These are phyloP conservation scores for Ferrisia virgata DNA, from an alignment of 2,888 invertebrate species.

Conservation along the genomic window DNA sequence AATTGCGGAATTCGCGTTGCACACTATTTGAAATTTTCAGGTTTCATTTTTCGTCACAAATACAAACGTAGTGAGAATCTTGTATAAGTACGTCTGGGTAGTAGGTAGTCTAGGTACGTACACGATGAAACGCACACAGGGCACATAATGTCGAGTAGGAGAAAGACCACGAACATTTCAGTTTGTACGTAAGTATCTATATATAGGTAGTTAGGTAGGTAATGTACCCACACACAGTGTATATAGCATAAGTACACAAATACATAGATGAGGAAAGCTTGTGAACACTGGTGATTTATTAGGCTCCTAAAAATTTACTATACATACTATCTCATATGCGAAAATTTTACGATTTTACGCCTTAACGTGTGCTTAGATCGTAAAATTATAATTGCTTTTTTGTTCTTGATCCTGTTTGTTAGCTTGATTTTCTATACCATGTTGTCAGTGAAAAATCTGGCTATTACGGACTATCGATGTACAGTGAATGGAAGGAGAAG, in stretches of 20 bases:
- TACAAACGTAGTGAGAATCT: too few relatives aligned
- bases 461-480: too few relatives aligned
- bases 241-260: background rate
- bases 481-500: too few relatives aligned
- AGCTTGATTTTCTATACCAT: too few relatives aligned
- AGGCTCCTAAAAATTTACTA: background rate
- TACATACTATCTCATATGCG: background rate
- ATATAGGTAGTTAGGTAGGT: background rate
- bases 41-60: background rate
- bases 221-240: background rate
- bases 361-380: background rate
- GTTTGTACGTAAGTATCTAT: background rate
- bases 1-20: background rate
- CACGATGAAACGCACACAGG: too few relatives aligned
- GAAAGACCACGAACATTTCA: background rate
- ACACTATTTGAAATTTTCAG: background rate
- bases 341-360: slow-evolving; percentile 21
- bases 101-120: too few relatives aligned
- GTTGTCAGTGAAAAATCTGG: too few relatives aligned
- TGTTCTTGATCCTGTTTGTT: background rate
- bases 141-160: too few relatives aligned
- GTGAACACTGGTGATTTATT: background rate
- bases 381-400: slow-evolving; percentile 27
- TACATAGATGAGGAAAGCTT: background rate
- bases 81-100: too few relatives aligned